Percentiles rank a stretch among this genome's conserved stretches.
Conservation (phyloP, 2,888 invertebrate species). For the Eupithecia centaureata region DNA sequence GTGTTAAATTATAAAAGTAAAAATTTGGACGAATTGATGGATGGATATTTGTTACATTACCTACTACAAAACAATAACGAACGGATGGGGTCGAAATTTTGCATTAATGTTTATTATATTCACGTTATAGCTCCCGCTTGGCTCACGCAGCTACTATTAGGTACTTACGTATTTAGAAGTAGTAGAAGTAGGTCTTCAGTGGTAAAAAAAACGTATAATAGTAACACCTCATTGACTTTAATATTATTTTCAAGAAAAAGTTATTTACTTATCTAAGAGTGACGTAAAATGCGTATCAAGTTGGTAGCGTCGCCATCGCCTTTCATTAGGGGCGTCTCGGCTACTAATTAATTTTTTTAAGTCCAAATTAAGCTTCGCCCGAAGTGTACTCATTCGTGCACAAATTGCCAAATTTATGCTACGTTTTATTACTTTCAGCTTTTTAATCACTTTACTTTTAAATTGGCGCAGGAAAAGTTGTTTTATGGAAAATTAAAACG, state of each 20-base stretch:
- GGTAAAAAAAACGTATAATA: no score
- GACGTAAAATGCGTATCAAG: conserved; percentile 17
- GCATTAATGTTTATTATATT: no score
- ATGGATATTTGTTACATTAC: no score
- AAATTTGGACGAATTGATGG: no score
- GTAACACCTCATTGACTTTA: neutral
- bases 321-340: conserved; percentile 62
- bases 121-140: no score
- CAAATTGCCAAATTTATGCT: conserved; percentile 74
- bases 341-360: conserved; percentile 77
- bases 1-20: no score
- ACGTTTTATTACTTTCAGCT: conserved; percentile 68
- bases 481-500: conserved; percentile 43
- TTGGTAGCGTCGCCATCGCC: conserved; percentile 49
- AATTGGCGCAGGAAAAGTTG: conserved; percentile 44
- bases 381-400: conserved; percentile 66
- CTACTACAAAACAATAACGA: no score
- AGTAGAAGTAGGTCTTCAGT: no score
- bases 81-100: no score
- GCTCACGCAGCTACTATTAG: no score
- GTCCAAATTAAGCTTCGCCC: conserved; percentile 60
- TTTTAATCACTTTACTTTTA: conserved; percentile 68
- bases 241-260: neutral
- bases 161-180: no score
- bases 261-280: conserved; percentile 29